phyloP scores from a whole-genome alignment of 2,797 vertebrate species.

The Esox masquinongy region DNA sequence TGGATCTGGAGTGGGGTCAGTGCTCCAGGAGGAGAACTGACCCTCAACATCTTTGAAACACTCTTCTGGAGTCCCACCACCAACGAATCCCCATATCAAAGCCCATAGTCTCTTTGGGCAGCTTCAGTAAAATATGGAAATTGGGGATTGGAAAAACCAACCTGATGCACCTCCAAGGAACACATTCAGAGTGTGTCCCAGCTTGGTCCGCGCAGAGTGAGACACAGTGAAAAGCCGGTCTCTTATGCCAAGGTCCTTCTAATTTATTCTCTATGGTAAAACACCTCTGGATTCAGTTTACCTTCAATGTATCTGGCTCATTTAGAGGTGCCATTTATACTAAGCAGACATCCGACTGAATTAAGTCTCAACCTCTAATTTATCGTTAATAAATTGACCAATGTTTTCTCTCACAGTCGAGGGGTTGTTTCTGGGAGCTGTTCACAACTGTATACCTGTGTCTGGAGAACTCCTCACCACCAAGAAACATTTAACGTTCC shows the following conservation, averaged over 20 bases:
- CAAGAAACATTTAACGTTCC: background rate
- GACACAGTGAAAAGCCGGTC: constrained; percentile 10
- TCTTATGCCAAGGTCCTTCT: constrained; percentile 8
- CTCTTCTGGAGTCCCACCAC: background rate
- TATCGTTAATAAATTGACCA: background rate
- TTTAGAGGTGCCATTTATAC: constrained; percentile 20
- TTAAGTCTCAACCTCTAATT: constrained; percentile 5
- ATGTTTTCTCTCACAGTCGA: background rate
- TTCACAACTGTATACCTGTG: background rate
- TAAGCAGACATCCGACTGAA: constrained; percentile 9
- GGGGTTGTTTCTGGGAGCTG: background rate
- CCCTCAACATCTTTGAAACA: background rate
- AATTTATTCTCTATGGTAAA: constrained; percentile 9
- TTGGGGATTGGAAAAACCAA: constrained; percentile 37
- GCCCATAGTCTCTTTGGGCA: background rate
- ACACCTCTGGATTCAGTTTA: background rate
- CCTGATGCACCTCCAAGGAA: constrained; percentile 10
- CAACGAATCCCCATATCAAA: background rate
- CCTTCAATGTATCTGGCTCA: background rate
- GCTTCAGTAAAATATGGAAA: constrained; percentile 38
- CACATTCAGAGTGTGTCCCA: constrained; percentile 2
- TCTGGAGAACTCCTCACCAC: background rate
- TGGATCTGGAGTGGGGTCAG: background rate
- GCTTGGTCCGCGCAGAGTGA: background rate
- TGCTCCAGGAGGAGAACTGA: background rate